These are phyloP conservation scores for Cantharis flavilabris DNA, from an alignment of 2,888 invertebrate species.

Conservation along the genomic window DNA sequence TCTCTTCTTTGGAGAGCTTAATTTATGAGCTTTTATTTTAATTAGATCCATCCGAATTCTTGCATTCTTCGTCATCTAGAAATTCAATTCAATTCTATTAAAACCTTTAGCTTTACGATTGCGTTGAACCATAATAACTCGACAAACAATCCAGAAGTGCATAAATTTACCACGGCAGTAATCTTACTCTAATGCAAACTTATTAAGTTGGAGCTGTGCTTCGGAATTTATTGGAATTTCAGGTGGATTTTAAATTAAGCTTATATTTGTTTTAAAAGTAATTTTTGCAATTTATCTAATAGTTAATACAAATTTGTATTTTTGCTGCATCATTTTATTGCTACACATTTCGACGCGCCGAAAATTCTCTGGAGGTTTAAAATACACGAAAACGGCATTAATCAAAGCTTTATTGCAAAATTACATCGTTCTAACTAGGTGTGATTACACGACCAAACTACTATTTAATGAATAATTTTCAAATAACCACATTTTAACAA, in stretches of 20 bases:
- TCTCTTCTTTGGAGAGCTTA: neutral
- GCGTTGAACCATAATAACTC: neutral
- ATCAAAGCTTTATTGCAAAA: conserved; percentile 17
- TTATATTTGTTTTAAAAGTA: neutral
- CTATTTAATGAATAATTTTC: conserved; percentile 12
- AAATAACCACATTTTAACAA: neutral
- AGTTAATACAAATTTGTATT: neutral
- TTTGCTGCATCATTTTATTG: conserved; percentile 13
- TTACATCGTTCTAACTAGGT: conserved; percentile 17
- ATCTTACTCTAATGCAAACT: conserved; percentile 18
- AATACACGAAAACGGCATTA: conserved; percentile 21
- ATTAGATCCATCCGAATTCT: neutral
- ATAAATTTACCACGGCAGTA: conserved; percentile 15
- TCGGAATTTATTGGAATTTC: conserved; percentile 1
- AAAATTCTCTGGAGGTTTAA: conserved; percentile 17
- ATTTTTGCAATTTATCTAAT: neutral
- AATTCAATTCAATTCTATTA: neutral
- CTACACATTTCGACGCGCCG: neutral
- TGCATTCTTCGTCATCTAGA: neutral
- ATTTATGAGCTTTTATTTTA: neutral
- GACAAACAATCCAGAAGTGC: conserved; percentile 3
- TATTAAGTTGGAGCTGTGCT: conserved; percentile 8
- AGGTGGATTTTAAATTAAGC: neutral
- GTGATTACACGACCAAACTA: conserved; percentile 16
- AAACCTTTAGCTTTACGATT: conserved; percentile 1